A percentile compares a stretch with the other conserved stretches of the same genome.
Evolutionary conservation across 2,113 vertebrate genomes (phyloP).

Genomic region (Aramus guarauna): DNA sequence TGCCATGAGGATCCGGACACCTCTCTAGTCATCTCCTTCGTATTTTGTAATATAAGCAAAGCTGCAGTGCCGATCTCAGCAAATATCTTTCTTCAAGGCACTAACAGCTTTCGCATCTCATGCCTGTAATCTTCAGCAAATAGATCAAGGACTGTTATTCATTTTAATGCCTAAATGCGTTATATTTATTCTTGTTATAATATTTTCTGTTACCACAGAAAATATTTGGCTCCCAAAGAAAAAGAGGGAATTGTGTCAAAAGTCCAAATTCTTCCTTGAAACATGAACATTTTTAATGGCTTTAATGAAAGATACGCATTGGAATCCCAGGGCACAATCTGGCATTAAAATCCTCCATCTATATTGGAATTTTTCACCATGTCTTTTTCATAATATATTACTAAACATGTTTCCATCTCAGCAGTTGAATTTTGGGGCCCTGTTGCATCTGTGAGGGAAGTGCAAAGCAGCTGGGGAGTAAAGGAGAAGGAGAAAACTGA

Average conservation of each 20-base stretch:
- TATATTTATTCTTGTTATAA: conserved; percentile 51
- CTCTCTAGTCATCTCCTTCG: neutral
- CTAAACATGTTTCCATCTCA: conserved; percentile 38
- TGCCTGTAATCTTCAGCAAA: conserved; percentile 35
- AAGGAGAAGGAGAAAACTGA: neutral
- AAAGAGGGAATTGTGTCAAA: conserved; percentile 48
- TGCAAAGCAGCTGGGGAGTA: conserved; percentile 3
- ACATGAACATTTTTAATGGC: conserved; percentile 11
- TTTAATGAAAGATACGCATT: conserved; percentile 39
- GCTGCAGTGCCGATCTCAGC: neutral
- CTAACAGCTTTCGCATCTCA: conserved; percentile 36
- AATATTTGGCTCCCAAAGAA: conserved; percentile 34
- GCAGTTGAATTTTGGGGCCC: conserved; percentile 31
- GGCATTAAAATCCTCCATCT: conserved; percentile 7
- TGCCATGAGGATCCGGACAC: neutral
- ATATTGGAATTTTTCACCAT: conserved; percentile 41
- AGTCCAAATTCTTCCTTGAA: conserved; percentile 44
- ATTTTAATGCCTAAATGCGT: conserved; percentile 58
- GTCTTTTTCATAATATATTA: conserved; percentile 46
- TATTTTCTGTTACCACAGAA: conserved; percentile 58
- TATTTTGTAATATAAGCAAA: neutral
- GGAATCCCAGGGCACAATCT: conserved; percentile 31
- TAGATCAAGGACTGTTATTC: conserved; percentile 56
- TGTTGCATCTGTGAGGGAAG: conserved; percentile 20
- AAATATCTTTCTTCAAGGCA: conserved; percentile 23